Evolutionary conservation across 2,797 vertebrate species (phyloP).

Genomic region (Hippocampus kuda): DNA sequence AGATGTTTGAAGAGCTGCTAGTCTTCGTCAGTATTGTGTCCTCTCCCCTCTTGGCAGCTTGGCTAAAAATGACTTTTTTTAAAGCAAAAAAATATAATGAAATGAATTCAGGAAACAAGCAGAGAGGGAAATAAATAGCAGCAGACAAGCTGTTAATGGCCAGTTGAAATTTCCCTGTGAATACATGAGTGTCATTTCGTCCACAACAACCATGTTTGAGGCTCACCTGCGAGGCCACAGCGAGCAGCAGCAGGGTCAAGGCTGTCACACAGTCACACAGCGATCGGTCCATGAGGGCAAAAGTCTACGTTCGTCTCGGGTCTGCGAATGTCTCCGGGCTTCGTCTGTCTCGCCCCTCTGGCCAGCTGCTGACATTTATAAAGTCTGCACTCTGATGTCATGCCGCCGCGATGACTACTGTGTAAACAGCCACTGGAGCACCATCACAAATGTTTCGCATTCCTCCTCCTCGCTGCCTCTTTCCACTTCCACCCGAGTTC

Average conservation of each 20-base stretch:
- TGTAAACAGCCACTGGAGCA: constrained; percentile 67
- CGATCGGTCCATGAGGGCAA: constrained; percentile 48
- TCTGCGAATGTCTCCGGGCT: constrained; percentile 21
- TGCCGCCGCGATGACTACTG: constrained; percentile 54
- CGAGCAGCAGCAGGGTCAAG: constrained; percentile 51
- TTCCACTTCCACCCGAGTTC: constrained; percentile 47
- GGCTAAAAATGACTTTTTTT: background rate
- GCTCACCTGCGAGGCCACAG: constrained; percentile 57
- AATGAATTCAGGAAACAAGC: background rate
- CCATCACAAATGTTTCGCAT: constrained; percentile 73
- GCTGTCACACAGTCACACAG: constrained; percentile 28
- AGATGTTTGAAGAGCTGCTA: too few relatives aligned
- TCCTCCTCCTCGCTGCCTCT: constrained; percentile 66
- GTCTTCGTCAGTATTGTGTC: too few relatives aligned
- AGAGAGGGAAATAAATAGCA: too few relatives aligned
- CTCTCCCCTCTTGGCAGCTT: too few relatives aligned
- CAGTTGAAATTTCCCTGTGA: too few relatives aligned
- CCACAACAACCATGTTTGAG: background rate
- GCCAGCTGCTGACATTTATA: constrained; percentile 64
- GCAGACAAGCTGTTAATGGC: too few relatives aligned
- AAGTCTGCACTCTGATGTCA: constrained; percentile 71
- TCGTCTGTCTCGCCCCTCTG: constrained; percentile 45
- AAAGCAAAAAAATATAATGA: background rate
- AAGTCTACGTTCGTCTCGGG: constrained; percentile 14
- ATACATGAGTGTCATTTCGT: too few relatives aligned